These are phyloP conservation scores for Sinocyclocheilus maitianheensis DNA, from an alignment of 2,113 vertebrate species.

Conservation along the genomic window DNA sequence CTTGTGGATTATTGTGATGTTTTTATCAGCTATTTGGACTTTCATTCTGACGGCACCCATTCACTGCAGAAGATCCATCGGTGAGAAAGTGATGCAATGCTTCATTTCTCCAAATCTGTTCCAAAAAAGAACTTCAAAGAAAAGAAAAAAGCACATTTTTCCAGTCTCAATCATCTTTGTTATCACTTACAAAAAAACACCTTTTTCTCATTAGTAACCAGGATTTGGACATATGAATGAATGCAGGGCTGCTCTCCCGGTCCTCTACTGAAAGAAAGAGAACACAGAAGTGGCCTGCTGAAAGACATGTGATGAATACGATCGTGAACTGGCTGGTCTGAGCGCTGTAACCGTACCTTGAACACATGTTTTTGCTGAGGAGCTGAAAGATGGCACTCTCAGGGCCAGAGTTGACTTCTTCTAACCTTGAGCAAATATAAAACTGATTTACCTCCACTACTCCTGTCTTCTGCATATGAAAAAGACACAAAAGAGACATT, in stretches of 20 bases:
- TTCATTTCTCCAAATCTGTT: background rate
- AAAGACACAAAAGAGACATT: slow-evolving; percentile 30
- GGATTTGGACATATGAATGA: background rate
- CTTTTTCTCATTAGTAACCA: background rate
- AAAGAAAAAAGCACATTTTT: background rate
- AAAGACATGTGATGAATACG: slow-evolving; percentile 69
- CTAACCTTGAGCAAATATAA: slow-evolving; percentile 69
- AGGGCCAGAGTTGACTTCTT: slow-evolving; percentile 70
- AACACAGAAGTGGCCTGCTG: slow-evolving; percentile 61
- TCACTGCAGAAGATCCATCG: background rate
- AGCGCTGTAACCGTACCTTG: slow-evolving; percentile 70
- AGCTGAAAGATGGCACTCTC: slow-evolving; percentile 77
- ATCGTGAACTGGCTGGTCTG: slow-evolving; percentile 62
- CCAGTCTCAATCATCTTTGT: no score
- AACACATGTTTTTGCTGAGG: slow-evolving; percentile 79
- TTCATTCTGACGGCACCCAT: background rate
- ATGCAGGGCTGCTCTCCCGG: background rate
- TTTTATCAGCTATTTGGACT: background rate
- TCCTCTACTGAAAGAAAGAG: slow-evolving; percentile 24
- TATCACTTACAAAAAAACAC: no score
- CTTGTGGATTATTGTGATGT: background rate
- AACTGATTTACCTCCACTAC: slow-evolving; percentile 71
- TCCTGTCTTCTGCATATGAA: slow-evolving; percentile 63
- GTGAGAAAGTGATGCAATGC: background rate
- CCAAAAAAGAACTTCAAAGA: background rate